Conservation (phyloP, 2,113 vertebrate species). For the Paracanthobrama guichenoti region DNA sequence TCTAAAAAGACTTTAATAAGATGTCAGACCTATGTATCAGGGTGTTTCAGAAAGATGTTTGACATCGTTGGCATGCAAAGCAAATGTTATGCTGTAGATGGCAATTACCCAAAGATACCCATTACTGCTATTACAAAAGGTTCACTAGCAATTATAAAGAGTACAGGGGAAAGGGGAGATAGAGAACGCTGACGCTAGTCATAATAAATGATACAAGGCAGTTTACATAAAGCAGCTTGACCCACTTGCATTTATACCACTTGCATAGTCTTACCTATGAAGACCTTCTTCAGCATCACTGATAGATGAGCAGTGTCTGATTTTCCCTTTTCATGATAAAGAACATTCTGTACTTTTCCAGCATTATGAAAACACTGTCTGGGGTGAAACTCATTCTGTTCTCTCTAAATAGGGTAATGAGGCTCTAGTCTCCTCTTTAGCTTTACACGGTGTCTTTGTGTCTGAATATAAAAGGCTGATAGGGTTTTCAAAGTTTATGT, state of each 20-base stretch:
- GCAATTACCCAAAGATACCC: neutral
- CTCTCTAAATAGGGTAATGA: constrained; percentile 2
- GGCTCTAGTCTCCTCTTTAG: neutral
- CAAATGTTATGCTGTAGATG: neutral
- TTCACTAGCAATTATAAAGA: neutral
- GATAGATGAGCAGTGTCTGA: neutral
- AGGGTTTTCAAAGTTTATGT: neutral
- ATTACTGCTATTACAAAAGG: neutral
- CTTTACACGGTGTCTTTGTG: neutral
- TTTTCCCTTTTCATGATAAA: neutral
- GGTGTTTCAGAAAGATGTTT: neutral
- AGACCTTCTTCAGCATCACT: constrained; percentile 2
- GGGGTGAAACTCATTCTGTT: neutral
- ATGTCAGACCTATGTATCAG: neutral
- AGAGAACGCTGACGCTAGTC: neutral
- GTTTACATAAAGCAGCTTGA: neutral
- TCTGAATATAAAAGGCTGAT: constrained; percentile 11
- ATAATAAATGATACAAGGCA: neutral
- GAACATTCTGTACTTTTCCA: constrained; percentile 3
- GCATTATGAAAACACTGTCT: constrained; percentile 7
- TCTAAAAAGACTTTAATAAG: neutral
- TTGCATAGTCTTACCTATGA: neutral
- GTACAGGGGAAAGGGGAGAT: neutral
- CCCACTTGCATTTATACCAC: neutral
- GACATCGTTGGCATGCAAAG: neutral